Base-by-base conservation (phyloP, 2,113 vertebrate species). In the Sinocyclocheilus grahami region DNA sequence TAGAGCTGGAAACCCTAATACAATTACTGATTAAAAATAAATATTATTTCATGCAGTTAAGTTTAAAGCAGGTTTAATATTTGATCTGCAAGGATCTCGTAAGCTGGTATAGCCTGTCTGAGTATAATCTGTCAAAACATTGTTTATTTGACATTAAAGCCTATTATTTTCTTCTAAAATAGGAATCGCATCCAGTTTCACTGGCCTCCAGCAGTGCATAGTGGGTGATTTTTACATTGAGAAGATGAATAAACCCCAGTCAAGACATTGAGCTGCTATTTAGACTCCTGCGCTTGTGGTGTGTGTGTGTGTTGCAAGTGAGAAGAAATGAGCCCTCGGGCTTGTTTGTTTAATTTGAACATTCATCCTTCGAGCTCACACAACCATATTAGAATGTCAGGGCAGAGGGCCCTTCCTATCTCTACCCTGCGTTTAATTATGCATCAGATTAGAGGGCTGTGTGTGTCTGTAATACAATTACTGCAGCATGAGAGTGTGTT, bases 381-480 rank as follows among this genome's bases (percentile, higher is more conserved):
- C 62, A 53, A 69, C 42, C 42, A 22, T 69, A 82, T 82, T 67
- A 82, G 82, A 82, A 71, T 89, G 85, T 76, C 69, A 55, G 77
- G 77, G 74, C 82, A 65, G 78, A 71, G 37, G 80, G 83, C 55
- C 22, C 39, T 71, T 85, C 77, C 51, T 77, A 81, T 86, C 85
- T 86, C 76, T 74, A 86, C 60, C 72, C 77, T 60, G 67, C 85
- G n/a, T 76, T 88, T 88, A 88, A 88, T 88, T 86, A 88, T 84
- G 75, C 58, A 86, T 83, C 69, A 85, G 46, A 82, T 77, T 77
- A 55, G 75, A 33, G 74, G 14, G 22, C 42, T 84, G 62, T 78
- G 24, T 78, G 51, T 77, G 72, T 82, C 71, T 58, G 78, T 82
- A 75, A 67, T 53, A 60, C 74, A 71, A 82, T 85, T 78, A 82